These are phyloP conservation scores for Eulithis testata DNA, from an alignment of 2,888 invertebrate genomes.

Conservation along the genomic window DNA sequence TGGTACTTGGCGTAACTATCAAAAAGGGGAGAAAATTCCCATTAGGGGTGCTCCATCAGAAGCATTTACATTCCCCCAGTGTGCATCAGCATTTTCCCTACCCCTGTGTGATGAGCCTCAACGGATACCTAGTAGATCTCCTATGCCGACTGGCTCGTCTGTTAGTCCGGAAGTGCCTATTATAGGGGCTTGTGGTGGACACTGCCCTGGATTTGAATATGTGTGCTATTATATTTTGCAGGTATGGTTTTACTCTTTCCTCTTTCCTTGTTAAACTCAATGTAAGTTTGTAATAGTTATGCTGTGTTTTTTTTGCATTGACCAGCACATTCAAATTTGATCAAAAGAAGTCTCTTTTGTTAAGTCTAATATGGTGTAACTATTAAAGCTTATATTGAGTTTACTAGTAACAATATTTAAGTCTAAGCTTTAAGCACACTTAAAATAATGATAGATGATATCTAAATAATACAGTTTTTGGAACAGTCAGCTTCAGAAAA, in stretches of 20 bases:
- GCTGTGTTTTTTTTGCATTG: too few relatives aligned
- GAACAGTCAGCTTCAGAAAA: too few relatives aligned
- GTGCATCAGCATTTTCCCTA: slow-evolving; percentile 76
- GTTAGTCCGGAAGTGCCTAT: slow-evolving; percentile 82
- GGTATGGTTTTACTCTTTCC: slow-evolving; percentile 59
- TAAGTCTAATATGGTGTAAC: too few relatives aligned
- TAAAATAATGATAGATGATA: too few relatives aligned
- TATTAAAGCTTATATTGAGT: too few relatives aligned
- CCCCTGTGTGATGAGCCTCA: slow-evolving; percentile 70
- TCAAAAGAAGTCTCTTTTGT: too few relatives aligned
- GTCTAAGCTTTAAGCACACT: too few relatives aligned
- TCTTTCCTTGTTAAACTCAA: too few relatives aligned
- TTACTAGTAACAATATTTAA: too few relatives aligned
- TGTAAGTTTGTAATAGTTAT: too few relatives aligned
- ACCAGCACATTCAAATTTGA: too few relatives aligned
- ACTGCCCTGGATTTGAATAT: slow-evolving; percentile 88
- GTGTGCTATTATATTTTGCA: slow-evolving; percentile 89
- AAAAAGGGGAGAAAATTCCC: slow-evolving; percentile 62
- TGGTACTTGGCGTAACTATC: slow-evolving; percentile 70
- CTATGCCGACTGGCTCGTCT: slow-evolving; percentile 66
- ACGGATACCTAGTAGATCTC: slow-evolving; percentile 58
- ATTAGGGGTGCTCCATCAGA: slow-evolving; percentile 54
- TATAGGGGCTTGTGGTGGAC: slow-evolving; percentile 88
- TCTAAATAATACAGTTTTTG: too few relatives aligned
- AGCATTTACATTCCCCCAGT: slow-evolving; percentile 70